These are phyloP conservation scores for Sebastes goodei DNA, from an alignment of 2,797 vertebrate species.

Conservation along the genomic window DNA sequence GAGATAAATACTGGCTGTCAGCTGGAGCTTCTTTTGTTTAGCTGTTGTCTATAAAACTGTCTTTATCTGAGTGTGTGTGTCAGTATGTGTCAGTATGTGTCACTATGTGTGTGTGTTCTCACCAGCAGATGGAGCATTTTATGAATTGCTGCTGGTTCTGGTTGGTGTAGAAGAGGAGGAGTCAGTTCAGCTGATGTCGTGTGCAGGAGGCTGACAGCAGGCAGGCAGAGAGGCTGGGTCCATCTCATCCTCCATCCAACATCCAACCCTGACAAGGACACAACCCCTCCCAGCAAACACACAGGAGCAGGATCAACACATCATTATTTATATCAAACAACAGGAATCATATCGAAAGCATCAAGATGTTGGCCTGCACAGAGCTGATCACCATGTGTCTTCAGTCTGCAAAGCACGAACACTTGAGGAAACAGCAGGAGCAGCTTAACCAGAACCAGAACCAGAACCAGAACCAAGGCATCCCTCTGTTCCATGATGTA, in stretches of 20 bases:
- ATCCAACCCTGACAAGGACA: constrained; percentile 44
- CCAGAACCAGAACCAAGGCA: constrained; percentile 78
- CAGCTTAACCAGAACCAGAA: constrained; percentile 72
- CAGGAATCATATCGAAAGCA: constrained; percentile 15
- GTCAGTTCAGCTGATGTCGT: constrained; percentile 16
- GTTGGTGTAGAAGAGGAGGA: constrained; percentile 49
- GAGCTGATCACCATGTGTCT: constrained; percentile 90
- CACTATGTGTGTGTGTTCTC: not conserved
- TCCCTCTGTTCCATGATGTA: constrained; percentile 86
- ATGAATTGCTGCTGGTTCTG: constrained; percentile 19
- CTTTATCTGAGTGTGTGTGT: not conserved
- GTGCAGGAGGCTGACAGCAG: constrained; percentile 5
- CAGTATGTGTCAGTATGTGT: not conserved
- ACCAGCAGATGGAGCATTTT: constrained; percentile 65
- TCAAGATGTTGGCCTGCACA: constrained; percentile 85
- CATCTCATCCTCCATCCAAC: constrained; percentile 40
- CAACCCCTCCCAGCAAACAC: not conserved
- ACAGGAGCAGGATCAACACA: not conserved
- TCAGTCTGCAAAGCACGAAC: constrained; percentile 82
- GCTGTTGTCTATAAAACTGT: not conserved
- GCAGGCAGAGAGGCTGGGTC: constrained; percentile 32
- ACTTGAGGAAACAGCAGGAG: constrained; percentile 68
- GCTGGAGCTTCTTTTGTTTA: not conserved
- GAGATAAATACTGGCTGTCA: not conserved
- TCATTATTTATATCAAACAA: not conserved